A percentile compares a stretch with the other conserved stretches of the same genome.
These are phyloP conservation scores for Leptopilina syphax DNA, from an alignment of 2,888 invertebrate species.

Conservation along the genomic window DNA sequence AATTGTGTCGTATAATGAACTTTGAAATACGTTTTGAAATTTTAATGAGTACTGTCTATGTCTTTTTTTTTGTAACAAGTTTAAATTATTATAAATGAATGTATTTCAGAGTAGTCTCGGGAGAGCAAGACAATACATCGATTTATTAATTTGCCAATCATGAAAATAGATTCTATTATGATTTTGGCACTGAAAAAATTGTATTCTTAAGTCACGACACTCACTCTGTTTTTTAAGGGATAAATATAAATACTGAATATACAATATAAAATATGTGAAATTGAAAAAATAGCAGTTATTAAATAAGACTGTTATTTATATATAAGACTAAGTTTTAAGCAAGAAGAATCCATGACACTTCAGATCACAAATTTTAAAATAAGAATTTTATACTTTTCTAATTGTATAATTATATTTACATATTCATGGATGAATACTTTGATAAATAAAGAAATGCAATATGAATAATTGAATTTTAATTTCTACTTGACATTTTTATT, in stretches of 20 bases:
- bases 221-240: constrained; percentile 16
- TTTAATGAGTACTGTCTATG: not conserved
- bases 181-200: constrained; percentile 7
- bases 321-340: constrained; percentile 5
- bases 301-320: constrained; percentile 10
- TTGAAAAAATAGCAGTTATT: not conserved
- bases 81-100: constrained; percentile 20
- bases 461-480: not conserved
- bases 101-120: constrained; percentile 35
- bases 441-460: constrained; percentile 28
- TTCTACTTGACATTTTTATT: too few relatives aligned
- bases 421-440: constrained; percentile 6
- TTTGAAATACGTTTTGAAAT: constrained; percentile 24
- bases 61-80: not conserved
- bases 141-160: not conserved
- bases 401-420: constrained; percentile 14
- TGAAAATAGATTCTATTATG: constrained; percentile 7
- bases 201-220: not conserved
- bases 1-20: constrained; percentile 26
- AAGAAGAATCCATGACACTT: constrained; percentile 28
- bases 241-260: constrained; percentile 37
- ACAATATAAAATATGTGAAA: constrained; percentile 4
- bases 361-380: constrained; percentile 21
- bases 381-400: constrained; percentile 37
- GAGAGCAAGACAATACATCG: not conserved